Base-by-base conservation (phyloP, 2,888 invertebrate genomes). In the Piscicola geometra region DNA sequence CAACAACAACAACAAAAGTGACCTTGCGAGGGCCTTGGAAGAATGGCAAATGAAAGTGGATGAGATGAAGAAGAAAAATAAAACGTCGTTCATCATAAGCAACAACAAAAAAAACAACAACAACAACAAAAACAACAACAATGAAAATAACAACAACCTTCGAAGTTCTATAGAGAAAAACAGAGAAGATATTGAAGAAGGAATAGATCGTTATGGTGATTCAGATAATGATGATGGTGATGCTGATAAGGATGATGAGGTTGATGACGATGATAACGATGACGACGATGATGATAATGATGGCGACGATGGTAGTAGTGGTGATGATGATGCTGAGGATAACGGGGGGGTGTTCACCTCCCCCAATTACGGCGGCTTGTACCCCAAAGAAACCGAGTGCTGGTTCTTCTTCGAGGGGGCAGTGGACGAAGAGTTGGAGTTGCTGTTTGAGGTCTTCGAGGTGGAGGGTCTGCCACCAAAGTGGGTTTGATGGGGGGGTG, bases 381-480 rank as follows among this genome's bases (percentile, higher is more conserved):
- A 56, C 60, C 60, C 60, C 60, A 56, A 56, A 21, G n/a, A 56
- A 5, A 56, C 60, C 5, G 60, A 56, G 60, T 56, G 60, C n/a
- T 56, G 5, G 60, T 56, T 18, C 25, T 5, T 56, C 18, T 68
- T 32, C 18, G 33, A 21, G n/a, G 68, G 33, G 28, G 32, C 3
- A 28, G 68, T 15, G n/a, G 68, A 18, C 3, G 18, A 35, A n/a
- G 18, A 35, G 68, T 15, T 68, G 68, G 68, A 12, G 32, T 15
- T 68, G 68, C 5, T 5, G 68, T 32, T 68, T 32, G 68, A 68
- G 30, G 18, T 21, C 21, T 32, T 68, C 18, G 68, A 35, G 32
- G 68, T 68, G 5, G 36, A 35, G 3, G 68, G 33, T 9, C 33
- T 68, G 25, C 33, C 36, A 3, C 33, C 36, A 12, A n/a, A 18